Base-by-base conservation (phyloP, 2,113 vertebrate genomes). In the Collichthys lucidus region DNA sequence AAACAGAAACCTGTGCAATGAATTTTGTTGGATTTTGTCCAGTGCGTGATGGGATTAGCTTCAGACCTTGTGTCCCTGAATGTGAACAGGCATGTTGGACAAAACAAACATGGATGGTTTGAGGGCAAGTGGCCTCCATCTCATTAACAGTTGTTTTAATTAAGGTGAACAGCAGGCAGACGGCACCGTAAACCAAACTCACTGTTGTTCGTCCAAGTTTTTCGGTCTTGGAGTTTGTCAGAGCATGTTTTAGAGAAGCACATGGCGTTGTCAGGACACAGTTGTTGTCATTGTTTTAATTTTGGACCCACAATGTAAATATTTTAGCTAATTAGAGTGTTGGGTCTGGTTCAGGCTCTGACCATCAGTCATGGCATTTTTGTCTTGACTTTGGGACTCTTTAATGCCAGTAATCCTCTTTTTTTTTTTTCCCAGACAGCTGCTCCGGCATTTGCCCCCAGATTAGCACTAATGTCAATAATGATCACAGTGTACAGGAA, bases 381-480 rank as follows among this genome's bases (percentile, higher is more conserved):
- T 26, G 26, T 26, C 26, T 26, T 2, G 26, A 3, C 26, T 26
- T 26, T 26, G 26, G 26, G 26, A 26, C 26, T 26, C 26, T 26
- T 80, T 76, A 59, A 66, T 86, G 90, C 88, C 87, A 90, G 86
- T 76, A 85, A 92, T 90, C 86, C 74, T 82, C 62, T 57, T 14
- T 87, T 62, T 84, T 79, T 79, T 77, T 56, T 81, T 56, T 47
- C 20, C 65, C 63, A 70, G 85, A 82, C 82, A 82, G 85, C 86
- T 91, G 88, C 80, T 81, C 56, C 31, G n/a, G 84, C 90, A 86
- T 93, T 92, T 92, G 86, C 85, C 87, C 87, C 82, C 83, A 86
- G 86, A 93, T 94, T 91, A 91, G 86, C 82, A 88, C 84, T 80
- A 84, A 88, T 91, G 92, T 91, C 94, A 92, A 93, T 91, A 92